Evolutionary conservation across 2,888 invertebrate species (phyloP).

Genomic region (Xanthorhoe designata): DNA sequence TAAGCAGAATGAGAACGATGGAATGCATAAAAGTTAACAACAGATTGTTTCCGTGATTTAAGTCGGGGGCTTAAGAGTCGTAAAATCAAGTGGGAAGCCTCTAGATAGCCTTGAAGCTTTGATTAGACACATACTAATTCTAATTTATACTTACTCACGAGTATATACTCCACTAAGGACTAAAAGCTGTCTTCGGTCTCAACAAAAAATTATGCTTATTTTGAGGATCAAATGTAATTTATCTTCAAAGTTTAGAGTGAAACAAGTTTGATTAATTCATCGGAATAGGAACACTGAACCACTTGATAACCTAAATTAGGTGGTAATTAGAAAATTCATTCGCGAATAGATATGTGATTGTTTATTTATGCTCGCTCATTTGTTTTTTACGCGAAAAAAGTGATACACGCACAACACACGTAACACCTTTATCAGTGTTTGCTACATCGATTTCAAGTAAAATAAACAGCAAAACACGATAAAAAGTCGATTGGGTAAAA

Average conservation of each 20-base stretch:
- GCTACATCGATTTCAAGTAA: constrained; percentile 1
- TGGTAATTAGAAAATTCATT: constrained; percentile 29
- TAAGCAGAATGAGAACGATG: no score
- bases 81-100: no score
- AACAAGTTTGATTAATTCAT: constrained; percentile 39
- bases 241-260: constrained; percentile 2
- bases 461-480: not conserved
- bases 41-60: no score
- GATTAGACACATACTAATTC: no score
- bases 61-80: no score
- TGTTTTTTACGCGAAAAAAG: constrained; percentile 9
- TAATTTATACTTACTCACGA: no score
- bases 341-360: constrained; percentile 9
- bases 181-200: no score
- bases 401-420: constrained; percentile 6
- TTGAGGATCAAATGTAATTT: not conserved
- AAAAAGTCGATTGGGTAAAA: not conserved
- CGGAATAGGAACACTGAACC: constrained; percentile 40
- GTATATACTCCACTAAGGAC: no score
- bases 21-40: no score
- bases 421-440: not conserved
- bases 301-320: constrained; percentile 40
- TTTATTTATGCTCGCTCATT: not conserved
- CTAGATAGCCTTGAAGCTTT: no score
- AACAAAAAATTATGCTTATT: no score